Conservation (phyloP, 2,113 vertebrate species). For the Entelurus aequoreus region DNA sequence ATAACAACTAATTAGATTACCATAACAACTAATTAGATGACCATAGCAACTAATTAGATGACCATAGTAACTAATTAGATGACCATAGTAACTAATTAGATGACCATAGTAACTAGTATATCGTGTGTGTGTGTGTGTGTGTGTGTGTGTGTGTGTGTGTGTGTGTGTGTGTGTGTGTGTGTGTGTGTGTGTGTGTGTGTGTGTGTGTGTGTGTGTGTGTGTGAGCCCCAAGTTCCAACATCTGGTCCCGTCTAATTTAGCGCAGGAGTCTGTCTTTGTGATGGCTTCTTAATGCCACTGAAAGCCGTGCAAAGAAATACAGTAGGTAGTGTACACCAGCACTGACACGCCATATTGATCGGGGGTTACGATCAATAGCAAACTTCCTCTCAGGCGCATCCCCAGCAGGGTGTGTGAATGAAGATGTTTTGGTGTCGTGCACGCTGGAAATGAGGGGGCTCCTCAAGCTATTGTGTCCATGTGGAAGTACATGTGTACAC, state of each 20-base stretch:
- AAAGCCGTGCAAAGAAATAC: slow-evolving; percentile 38
- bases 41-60: too few relatives aligned
- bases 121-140: background rate
- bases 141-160: slow-evolving; percentile 7
- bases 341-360: slow-evolving; percentile 51
- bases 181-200: background rate
- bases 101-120: too few relatives aligned
- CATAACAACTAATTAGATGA: too few relatives aligned
- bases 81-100: too few relatives aligned
- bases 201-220: background rate
- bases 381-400: slow-evolving; percentile 37
- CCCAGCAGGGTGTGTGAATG: slow-evolving; percentile 52
- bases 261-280: slow-evolving; percentile 59
- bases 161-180: background rate
- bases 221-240: slow-evolving; percentile 62
- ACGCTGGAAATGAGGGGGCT: background rate
- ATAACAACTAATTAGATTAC: too few relatives aligned
- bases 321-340: background rate
- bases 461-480: slow-evolving; percentile 6
- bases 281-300: slow-evolving; percentile 71
- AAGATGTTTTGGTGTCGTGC: slow-evolving; percentile 55
- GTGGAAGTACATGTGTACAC: slow-evolving; percentile 5
- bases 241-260: slow-evolving; percentile 77
- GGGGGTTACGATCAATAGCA: slow-evolving; percentile 53
- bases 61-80: too few relatives aligned